These are phyloP conservation scores for Bradynema listronoti DNA, from an alignment of 1,140 invertebrate genomes.

Conservation along the genomic window DNA sequence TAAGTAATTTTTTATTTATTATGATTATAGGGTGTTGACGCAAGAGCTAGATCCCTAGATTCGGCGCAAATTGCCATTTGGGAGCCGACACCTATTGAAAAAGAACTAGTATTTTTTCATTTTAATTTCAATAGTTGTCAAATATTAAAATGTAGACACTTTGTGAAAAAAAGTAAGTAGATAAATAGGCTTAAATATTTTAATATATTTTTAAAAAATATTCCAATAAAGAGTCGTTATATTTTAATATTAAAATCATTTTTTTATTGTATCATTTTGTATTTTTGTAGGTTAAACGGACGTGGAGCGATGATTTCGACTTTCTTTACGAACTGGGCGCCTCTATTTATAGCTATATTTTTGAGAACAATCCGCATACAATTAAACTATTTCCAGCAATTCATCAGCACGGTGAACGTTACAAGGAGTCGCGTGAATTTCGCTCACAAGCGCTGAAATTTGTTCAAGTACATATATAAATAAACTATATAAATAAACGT, in stretches of 20 bases:
- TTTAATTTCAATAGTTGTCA: too few relatives aligned
- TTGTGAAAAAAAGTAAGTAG: not conserved
- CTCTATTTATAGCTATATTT: slow-evolving; percentile 51
- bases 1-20: too few relatives aligned
- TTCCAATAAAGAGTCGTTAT: too few relatives aligned
- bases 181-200: slow-evolving; percentile 1
- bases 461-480: slow-evolving; percentile 39
- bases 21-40: too few relatives aligned
- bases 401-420: slow-evolving; percentile 46
- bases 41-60: not conserved
- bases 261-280: too few relatives aligned
- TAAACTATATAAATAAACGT: not conserved
- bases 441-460: slow-evolving; percentile 52
- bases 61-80: slow-evolving; percentile 15
- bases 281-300: slow-evolving; percentile 47
- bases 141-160: too few relatives aligned
- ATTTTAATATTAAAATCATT: too few relatives aligned
- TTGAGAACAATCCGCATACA: slow-evolving; percentile 49
- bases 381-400: slow-evolving; percentile 53
- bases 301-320: slow-evolving; percentile 57
- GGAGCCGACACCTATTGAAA: slow-evolving; percentile 18
- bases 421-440: slow-evolving; percentile 47
- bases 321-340: slow-evolving; percentile 53
- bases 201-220: slow-evolving; percentile 28
- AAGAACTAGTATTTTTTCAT: slow-evolving; percentile 11